phyloP scores from a whole-genome alignment of 1,140 invertebrate species.

The Drosophila guanche region DNA sequence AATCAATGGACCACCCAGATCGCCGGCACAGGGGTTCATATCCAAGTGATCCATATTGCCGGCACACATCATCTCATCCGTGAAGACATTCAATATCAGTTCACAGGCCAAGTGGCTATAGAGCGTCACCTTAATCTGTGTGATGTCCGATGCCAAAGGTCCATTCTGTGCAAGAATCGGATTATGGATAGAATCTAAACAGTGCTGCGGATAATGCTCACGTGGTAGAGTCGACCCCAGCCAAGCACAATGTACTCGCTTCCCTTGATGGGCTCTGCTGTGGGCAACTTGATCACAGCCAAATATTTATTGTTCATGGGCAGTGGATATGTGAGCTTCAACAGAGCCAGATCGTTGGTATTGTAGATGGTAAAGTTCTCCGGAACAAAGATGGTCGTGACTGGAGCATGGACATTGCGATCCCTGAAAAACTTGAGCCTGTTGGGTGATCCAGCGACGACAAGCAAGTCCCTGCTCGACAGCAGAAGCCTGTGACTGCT shows the following conservation, averaged over 20 bases:
- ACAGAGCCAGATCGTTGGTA: background rate
- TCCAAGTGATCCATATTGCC: background rate
- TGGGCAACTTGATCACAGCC: too few relatives aligned
- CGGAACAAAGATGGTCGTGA: constrained; percentile 16
- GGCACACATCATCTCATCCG: constrained; percentile 44
- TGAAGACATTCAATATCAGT: background rate
- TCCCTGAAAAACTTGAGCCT: constrained; percentile 16
- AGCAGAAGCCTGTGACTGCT: constrained; percentile 20
- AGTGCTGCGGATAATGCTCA: too few relatives aligned
- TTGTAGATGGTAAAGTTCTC: constrained; percentile 46
- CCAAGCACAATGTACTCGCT: too few relatives aligned
- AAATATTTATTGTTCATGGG: too few relatives aligned
- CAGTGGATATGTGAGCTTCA: too few relatives aligned
- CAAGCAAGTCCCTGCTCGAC: constrained; percentile 5
- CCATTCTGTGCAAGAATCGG: constrained; percentile 13
- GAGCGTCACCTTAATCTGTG: constrained; percentile 20
- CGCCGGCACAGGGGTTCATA: constrained; percentile 43
- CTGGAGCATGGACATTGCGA: constrained; percentile 11
- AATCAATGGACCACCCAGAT: constrained; percentile 45
- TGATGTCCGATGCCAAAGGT: constrained; percentile 13
- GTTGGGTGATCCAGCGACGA: constrained; percentile 44
- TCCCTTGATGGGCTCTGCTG: too few relatives aligned
- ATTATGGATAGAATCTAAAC: background rate
- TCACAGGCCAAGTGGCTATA: background rate
- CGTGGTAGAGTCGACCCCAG: too few relatives aligned